Evolutionary conservation across 1,140 invertebrate genomes (phyloP), one percentile per base, ranked within the genome.

Genomic region (Alviniconcha marisindica): DNA sequence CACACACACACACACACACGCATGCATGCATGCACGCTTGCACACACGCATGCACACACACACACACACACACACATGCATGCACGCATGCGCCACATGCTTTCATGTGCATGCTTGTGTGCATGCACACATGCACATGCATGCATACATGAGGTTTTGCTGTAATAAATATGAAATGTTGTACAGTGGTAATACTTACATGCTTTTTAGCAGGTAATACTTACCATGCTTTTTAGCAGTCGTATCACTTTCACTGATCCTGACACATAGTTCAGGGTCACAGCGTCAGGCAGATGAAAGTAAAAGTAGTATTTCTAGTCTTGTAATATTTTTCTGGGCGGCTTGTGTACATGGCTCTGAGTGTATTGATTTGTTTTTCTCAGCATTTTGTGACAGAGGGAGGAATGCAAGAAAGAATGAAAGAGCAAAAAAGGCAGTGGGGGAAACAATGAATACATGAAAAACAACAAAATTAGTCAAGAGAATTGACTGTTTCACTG

Each of bases 11-110:
- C 31, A 66, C 60, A 66, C n/a, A n/a, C n/a, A 66, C 28, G n/a
- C 28, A 31, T 28, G 28, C 60, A 28, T n/a, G n/a, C 60, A 66
- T 31, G 60, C 60, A 66, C 60, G 60, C 60, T 12, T n/a, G 60
- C 60, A n/a, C 60, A 31, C 60, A 10, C 60, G n/a, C 60, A 66
- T n/a, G n/a, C 60, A 66, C 60, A 66, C 60, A 31, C 60, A n/a
- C 60, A 66, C 60, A 66, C 60, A 66, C 60, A 66, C 60, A 66
- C 60, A 66, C 60, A 66, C 60, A 28, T 31, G 28, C 60, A 66
- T 5, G 28, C 60, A 66, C 28, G 28, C 60, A 28, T n/a, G n/a
- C 60, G n/a, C 60, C n/a, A 66, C 28, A 66, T 31, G 7, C 14
- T n/a, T 31, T 5, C 14, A 66, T n/a, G 7, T n/a, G 28, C 60